Base-by-base conservation (phyloP, 2,113 vertebrate species). In the Semicossyphus pulcher region DNA sequence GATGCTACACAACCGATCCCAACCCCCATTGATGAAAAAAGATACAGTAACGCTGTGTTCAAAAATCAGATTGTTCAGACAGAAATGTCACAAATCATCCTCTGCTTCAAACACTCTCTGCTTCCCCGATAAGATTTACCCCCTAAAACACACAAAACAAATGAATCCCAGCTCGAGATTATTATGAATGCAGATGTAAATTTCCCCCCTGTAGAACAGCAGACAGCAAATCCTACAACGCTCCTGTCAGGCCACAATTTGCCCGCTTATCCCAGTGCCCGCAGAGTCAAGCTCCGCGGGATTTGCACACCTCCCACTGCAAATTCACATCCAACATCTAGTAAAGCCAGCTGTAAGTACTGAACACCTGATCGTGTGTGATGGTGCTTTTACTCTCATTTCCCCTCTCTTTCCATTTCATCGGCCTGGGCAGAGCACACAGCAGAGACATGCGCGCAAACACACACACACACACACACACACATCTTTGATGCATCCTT, bases 291-390 rank as follows among this genome's bases (percentile, higher is more conserved):
- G 65, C 57, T 83, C 68, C 18, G 15, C 15, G 9, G 69, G 81
- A 60, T 72, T 65, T 73, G 69, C 52, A 61, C 78, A 75, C 70
- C 61, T 87, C 64, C 71, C 64, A 74, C 79, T 44, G 71, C 78
- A 81, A 78, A 64, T 81, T 48, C 61, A 84, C 69, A 86, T 78
- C 58, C 34, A 77, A 1, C 47, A 48, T 63, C 72, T 82, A 1
- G 16, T 75, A 37, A 64, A 81, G 65, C 69, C 86, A 74, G 82
- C 78, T 77, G 72, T 81, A 77, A 80, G 81, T 12, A 48, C 76
- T 25, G 34, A 80, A 62, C 84, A 90, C 83, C 81, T 87, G 76
- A 88, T 85, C 15, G 15, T 81, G 73, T 82, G 73, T 63, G 69
- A 80, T 69, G 80, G 60, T 59, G 61, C 58, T 72, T 85, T 73